Conservation (phyloP, 2,888 invertebrate species). For the Clanis bilineata region DNA sequence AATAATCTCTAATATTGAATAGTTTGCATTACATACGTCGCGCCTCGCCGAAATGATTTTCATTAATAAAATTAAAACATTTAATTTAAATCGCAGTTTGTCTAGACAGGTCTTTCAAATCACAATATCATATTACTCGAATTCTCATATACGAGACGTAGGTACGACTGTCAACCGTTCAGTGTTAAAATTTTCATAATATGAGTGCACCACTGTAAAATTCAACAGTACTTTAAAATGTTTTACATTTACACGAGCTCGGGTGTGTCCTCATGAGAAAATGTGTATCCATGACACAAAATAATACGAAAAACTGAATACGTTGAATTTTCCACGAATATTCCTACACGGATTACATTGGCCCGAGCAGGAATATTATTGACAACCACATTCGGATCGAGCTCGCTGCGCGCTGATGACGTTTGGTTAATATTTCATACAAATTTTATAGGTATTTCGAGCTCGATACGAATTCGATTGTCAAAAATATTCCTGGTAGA, state of each 20-base stretch:
- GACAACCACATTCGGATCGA: too few relatives aligned
- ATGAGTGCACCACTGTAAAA: conserved; percentile 8
- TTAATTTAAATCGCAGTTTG: neutral
- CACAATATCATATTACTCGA: neutral
- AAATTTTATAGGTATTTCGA: too few relatives aligned
- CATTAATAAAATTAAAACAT: neutral
- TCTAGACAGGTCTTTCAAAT: neutral
- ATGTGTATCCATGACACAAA: neutral
- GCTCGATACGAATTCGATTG: too few relatives aligned
- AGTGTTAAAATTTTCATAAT: conserved; percentile 3
- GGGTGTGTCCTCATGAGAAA: neutral
- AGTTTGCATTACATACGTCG: too few relatives aligned
- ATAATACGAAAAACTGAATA: conserved; percentile 5
- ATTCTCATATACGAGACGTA: neutral
- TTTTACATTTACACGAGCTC: neutral
- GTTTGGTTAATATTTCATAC: too few relatives aligned
- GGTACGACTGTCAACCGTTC: neutral
- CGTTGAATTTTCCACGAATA: neutral
- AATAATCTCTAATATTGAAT: too few relatives aligned
- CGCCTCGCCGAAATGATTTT: too few relatives aligned
- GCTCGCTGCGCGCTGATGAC: too few relatives aligned
- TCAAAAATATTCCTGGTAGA: too few relatives aligned
- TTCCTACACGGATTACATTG: conserved; percentile 3
- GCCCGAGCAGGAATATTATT: too few relatives aligned
- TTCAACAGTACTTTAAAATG: conserved; percentile 6